phyloP scores from a whole-genome alignment of 2,113 vertebrate species.

The Solea senegalensis region DNA sequence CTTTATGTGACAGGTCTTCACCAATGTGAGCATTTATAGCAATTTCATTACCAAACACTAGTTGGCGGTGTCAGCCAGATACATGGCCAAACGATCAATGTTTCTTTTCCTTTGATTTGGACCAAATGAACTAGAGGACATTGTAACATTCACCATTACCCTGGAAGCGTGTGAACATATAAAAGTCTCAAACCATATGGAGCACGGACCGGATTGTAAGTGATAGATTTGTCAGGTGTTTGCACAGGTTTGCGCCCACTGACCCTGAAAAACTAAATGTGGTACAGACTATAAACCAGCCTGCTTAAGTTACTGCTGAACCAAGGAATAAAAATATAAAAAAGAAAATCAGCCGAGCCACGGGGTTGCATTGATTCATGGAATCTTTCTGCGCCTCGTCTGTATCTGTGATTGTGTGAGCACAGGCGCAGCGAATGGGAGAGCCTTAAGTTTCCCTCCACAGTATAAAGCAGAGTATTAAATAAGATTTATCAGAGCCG shows the following conservation, averaged over 20 bases:
- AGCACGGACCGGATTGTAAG: background rate
- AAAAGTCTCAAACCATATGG: background rate
- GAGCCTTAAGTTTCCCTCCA: conserved; percentile 44
- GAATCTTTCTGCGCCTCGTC: conserved; percentile 24
- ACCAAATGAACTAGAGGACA: background rate
- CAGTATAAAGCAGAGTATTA: conserved; percentile 57
- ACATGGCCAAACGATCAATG: no score
- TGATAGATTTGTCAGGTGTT: conserved; percentile 11
- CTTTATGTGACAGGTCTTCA: no score
- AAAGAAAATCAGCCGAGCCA: conserved; percentile 15
- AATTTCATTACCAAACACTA: no score
- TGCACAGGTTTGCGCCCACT: background rate
- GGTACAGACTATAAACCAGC: conserved; percentile 21
- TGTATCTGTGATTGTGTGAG: conserved; percentile 38
- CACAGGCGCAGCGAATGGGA: conserved; percentile 8
- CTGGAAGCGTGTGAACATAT: background rate
- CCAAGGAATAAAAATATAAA: conserved; percentile 15
- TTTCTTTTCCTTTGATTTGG: background rate
- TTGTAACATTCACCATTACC: background rate
- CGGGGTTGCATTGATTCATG: conserved; percentile 20
- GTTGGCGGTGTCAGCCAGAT: no score
- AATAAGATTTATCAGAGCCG: conserved; percentile 74
- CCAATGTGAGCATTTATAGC: no score
- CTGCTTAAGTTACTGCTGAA: conserved; percentile 9
- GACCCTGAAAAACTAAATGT: conserved; percentile 14